These are phyloP conservation scores for Thalassarche chlororhynchos DNA, from an alignment of 2,113 vertebrate genomes.

Conservation along the genomic window DNA sequence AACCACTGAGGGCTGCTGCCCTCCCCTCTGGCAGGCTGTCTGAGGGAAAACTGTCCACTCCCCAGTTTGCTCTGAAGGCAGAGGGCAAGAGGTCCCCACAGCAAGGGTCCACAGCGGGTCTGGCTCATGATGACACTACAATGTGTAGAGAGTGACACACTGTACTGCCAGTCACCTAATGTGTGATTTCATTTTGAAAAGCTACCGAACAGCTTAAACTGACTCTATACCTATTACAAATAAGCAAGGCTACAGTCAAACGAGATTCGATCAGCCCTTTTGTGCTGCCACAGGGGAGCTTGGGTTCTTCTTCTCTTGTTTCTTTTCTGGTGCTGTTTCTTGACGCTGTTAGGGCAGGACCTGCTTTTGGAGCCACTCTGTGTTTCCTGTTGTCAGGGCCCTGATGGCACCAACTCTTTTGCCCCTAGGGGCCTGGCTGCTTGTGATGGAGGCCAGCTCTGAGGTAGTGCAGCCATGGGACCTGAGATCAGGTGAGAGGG, in stretches of 20 bases:
- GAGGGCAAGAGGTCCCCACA: not conserved
- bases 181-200: not conserved
- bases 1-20: not conserved
- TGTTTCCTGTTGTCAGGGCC: not conserved
- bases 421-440: not conserved
- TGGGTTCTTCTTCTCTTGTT: not conserved
- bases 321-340: not conserved
- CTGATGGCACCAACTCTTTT: not conserved
- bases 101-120: not conserved
- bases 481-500: rapidly evolving
- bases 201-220: not conserved
- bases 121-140: not conserved
- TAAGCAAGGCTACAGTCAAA: not conserved
- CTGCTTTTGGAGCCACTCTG: not conserved
- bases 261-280: not conserved
- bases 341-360: not conserved
- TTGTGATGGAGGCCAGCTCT: not conserved
- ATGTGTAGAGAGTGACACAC: not conserved
- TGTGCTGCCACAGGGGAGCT: not conserved
- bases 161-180: not conserved
- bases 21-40: not conserved
- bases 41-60: not conserved
- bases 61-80: not conserved
- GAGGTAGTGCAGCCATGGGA: not conserved
- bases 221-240: not conserved